Base-by-base conservation (phyloP, 2,797 vertebrate species). In the Tapera naevia region DNA sequence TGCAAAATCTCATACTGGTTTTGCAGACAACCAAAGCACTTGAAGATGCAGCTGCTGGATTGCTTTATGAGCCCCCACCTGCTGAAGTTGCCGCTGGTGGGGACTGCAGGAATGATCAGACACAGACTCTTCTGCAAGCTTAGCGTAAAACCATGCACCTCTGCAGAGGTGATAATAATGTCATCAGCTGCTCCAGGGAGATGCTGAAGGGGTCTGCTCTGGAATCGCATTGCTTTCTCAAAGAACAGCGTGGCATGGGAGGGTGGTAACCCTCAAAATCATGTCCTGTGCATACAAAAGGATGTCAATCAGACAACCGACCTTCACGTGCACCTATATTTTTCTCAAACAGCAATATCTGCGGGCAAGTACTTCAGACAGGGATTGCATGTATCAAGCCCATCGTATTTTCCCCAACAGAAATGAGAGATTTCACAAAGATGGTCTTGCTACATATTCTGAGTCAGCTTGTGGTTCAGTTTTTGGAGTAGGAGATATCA, bases 171-270 rank as follows among this genome's bases (percentile, higher is more conserved):
- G 24, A 57, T 5, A 45, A 13, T 14, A 33, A 22, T 2, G 33
- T 48, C 11, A 1, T 2, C 50, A 58, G 37, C 71, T 58, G 32
- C 62, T 57, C 28, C 51, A 50, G 41, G 32, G 27, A 57, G 62
- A 74, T 0, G 0, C 5, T 3, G 2, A 60, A 75, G 33, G 10
- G 11, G 12, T 4, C 14, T 74, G 28, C 16, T 17, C 41, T 30
- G 23, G 21, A 67, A 22, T 28, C 5, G 0, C 10, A 5, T 2
- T 48, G 23, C 25, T 86, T 86, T 72, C 75, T 78, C n/a, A 75
- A 69, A 72, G 16, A 9, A 51, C 37, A 71, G 32, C 0, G 0
- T 1, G 4, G n/a, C 67, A 70, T 0, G 0, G 19, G 37, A 87
- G 30, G 12, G 67, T 21, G 14, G 14, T 24, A 71, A n/a, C 28